Evolutionary conservation across 2,888 invertebrate species (phyloP).

Genomic region (Drosophila anceps): DNA sequence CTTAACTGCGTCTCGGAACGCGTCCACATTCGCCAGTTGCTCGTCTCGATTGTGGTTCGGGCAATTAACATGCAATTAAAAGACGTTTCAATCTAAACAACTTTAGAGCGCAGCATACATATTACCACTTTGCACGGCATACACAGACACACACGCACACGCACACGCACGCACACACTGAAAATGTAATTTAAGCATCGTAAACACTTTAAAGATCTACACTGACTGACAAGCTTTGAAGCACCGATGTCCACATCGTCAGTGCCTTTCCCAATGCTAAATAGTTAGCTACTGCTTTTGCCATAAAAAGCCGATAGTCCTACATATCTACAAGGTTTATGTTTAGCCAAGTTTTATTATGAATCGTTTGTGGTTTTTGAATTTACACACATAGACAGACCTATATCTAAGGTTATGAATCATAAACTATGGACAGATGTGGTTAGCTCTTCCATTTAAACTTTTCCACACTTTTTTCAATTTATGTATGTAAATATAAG

Average conservation of each 20-base stretch:
- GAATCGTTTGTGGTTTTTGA: constrained; percentile 2
- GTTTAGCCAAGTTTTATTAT: constrained; percentile 12
- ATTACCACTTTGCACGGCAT: constrained; percentile 60
- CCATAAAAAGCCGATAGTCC: constrained; percentile 20
- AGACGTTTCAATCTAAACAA: constrained; percentile 77
- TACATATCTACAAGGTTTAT: constrained; percentile 13
- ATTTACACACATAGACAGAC: not conserved
- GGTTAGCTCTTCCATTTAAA: not conserved
- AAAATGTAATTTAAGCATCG: constrained; percentile 51
- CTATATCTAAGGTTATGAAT: not conserved
- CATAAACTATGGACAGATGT: not conserved
- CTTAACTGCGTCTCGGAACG: constrained; percentile 46
- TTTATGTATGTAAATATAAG: not conserved
- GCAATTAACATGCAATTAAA: constrained; percentile 83
- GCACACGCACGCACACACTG: constrained; percentile 1
- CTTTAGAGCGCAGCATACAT: constrained; percentile 55
- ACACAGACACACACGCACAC: constrained; percentile 2
- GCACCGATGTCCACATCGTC: constrained; percentile 39
- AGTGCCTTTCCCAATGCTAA: constrained; percentile 46
- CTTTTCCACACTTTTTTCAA: not conserved
- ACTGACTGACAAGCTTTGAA: constrained; percentile 50
- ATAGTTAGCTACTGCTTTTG: constrained; percentile 32
- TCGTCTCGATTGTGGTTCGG: constrained; percentile 52
- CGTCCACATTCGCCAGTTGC: constrained; percentile 30
- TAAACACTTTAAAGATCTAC: constrained; percentile 53